Base-by-base conservation (phyloP, 1,140 invertebrate genomes). In the Dendroctonus ponderosae region DNA sequence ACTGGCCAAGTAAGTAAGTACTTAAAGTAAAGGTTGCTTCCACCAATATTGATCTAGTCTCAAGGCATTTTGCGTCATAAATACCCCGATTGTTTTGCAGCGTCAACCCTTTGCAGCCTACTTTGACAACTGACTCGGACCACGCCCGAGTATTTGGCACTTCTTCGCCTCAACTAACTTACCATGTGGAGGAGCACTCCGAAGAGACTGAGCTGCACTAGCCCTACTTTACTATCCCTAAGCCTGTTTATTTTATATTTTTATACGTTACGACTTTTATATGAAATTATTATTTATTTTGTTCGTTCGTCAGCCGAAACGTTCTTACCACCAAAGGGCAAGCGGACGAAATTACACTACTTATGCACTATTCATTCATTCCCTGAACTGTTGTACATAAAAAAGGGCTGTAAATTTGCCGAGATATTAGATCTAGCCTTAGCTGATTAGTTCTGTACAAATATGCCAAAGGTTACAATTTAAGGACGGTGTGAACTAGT, bases 71-170 rank as follows among this genome's bases (percentile, higher is more conserved):
- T 26, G 26, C 26, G 26, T 26, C 26, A 1, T 26, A 26, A 26
- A 26, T 26, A 26, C 26, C 26, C 26, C 26, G 26, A 26, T 26
- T 26, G 26, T 26, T 26, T 72, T 69, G 9, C 62, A 74, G 72
- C 49, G 66, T 72, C 6, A 58, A 60, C 38, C 71, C 71, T 26
- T 48, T 74, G 8, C 71, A 73, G 38, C 72, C 74, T 11, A 70
- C 72, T n/a, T 69, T 73, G 59, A 58, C 70, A 8, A 42, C 57
- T 44, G 66, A 59, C 15, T 70, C 66, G 46, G 75, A 76, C 69
- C 76, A 76, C 64, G 58, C 72, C 7, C 73, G 70, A 42, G 75
- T 78, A 2, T 77, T 78, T 44, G 75, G 73, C 6, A 76, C 74
- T 12, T 74, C 74, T 14, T 75, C 75, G 9, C 64, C 75, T 60